phyloP scores from a whole-genome alignment of 2,888 invertebrate species.

The Adelphocoris suturalis region DNA sequence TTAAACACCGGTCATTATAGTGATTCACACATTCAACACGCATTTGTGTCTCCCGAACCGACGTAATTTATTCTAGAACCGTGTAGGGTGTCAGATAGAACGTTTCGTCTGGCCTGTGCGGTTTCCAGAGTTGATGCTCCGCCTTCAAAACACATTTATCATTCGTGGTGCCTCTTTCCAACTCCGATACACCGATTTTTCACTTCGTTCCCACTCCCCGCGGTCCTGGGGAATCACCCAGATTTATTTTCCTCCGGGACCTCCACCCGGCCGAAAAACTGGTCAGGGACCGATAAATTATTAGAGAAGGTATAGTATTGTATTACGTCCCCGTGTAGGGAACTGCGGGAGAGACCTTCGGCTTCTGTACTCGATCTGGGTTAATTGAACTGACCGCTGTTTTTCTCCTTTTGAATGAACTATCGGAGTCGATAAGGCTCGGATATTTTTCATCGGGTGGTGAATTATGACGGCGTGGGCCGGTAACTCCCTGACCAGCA shows the following conservation, averaged over 20 bases:
- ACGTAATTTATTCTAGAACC: conserved; percentile 4
- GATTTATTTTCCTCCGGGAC: conserved; percentile 2
- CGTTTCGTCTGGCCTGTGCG: not conserved
- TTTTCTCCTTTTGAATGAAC: not conserved
- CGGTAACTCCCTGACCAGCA: not conserved
- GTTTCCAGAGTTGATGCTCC: not conserved
- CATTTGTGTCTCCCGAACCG: not conserved
- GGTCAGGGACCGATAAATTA: conserved; percentile 13
- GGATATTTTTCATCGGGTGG: not conserved
- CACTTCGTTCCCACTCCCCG: not conserved
- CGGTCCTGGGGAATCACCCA: not conserved
- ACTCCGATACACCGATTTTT: conserved; percentile 22
- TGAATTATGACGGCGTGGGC: not conserved
- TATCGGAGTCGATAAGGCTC: not conserved
- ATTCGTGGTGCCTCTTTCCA: not conserved
- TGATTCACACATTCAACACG: not conserved
- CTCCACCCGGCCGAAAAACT: not conserved
- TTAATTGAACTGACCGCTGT: not conserved
- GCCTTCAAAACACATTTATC: conserved; percentile 36
- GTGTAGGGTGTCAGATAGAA: not conserved
- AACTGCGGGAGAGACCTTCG: not conserved
- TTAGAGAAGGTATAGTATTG: not conserved
- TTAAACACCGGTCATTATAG: not conserved
- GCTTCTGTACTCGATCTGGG: not conserved
- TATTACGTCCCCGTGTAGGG: not conserved